Percentiles rank a stretch among this genome's conserved stretches.
Conservation (phyloP, 2,888 invertebrate genomes). For the Clepsis dumicolana region DNA sequence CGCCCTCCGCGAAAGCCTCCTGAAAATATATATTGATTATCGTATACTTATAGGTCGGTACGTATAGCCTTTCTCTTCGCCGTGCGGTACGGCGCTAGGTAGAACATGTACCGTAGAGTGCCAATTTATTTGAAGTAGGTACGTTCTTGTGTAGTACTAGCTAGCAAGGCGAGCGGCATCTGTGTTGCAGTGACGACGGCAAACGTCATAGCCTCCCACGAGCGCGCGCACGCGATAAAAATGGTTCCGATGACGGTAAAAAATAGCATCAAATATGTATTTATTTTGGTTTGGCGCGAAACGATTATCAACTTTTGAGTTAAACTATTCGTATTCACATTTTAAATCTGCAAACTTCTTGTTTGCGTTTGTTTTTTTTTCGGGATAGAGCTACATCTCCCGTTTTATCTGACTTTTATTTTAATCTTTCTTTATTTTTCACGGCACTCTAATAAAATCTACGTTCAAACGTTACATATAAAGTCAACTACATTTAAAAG, state of each 20-base stretch:
- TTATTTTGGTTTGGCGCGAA: constrained; percentile 27
- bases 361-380: neutral
- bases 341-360: neutral
- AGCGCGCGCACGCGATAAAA: constrained; percentile 29
- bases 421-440: too few species aligned
- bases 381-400: neutral
- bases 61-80: constrained; percentile 73
- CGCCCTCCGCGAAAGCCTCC: constrained; percentile 82
- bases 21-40: constrained; percentile 87
- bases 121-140: constrained; percentile 82
- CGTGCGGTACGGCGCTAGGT: constrained; percentile 74
- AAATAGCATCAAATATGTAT: constrained; percentile 21
- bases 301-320: constrained; percentile 16
- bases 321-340: neutral
- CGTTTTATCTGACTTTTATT: neutral
- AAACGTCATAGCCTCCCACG: constrained; percentile 42
- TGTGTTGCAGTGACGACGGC: constrained; percentile 55
- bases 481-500: too few species aligned
- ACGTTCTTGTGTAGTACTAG: constrained; percentile 54
- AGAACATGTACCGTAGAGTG: constrained; percentile 64
- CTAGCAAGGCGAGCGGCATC: constrained; percentile 38
- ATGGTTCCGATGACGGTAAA: constrained; percentile 37
- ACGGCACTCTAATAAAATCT: neutral
- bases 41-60: constrained; percentile 77
- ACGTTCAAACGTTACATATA: neutral